These are phyloP conservation scores for Clarias laeviceps DNA, from an alignment of 2,797 vertebrate species.

Conservation along the genomic window DNA sequence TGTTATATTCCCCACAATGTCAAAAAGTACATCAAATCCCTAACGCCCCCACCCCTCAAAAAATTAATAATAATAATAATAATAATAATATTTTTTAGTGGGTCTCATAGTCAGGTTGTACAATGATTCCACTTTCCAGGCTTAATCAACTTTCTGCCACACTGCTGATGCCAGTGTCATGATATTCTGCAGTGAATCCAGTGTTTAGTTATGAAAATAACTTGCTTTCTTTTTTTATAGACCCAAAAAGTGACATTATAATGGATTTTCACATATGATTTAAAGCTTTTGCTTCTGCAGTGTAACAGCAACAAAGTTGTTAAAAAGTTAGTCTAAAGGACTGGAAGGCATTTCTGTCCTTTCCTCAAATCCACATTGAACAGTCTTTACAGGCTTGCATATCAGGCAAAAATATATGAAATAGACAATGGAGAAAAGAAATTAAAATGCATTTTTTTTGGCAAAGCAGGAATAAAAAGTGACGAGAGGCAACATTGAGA, in stretches of 20 bases:
- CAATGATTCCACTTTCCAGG: constrained; percentile 69
- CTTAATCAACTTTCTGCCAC: constrained; percentile 56
- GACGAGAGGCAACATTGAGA: constrained; percentile 76
- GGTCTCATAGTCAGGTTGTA: constrained; percentile 72
- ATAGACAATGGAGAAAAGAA: constrained; percentile 64
- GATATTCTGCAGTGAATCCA: constrained; percentile 77
- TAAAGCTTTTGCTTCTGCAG: constrained; percentile 83
- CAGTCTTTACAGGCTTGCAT: constrained; percentile 79
- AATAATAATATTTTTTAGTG: constrained; percentile 71
- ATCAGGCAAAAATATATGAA: constrained; percentile 66
- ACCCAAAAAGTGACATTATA: constrained; percentile 75
- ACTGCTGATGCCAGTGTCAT: constrained; percentile 50
- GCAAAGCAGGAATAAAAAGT: constrained; percentile 81
- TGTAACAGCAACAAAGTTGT: constrained; percentile 79
- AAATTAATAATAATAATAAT: constrained; percentile 7
- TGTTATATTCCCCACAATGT: constrained; percentile 76
- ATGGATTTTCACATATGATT: constrained; percentile 79
- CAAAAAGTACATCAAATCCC: constrained; percentile 71
- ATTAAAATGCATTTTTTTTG: constrained; percentile 58
- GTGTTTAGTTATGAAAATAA: constrained; percentile 82
- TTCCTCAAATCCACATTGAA: constrained; percentile 72
- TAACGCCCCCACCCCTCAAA: constrained; percentile 17
- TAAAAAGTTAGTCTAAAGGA: constrained; percentile 71
- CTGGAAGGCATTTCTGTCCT: constrained; percentile 71
- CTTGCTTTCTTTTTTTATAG: constrained; percentile 72